Percentiles rank a stretch among this genome's conserved stretches.
These are phyloP conservation scores for Silurus aristotelis DNA, from an alignment of 2,797 vertebrate species.

Conservation along the genomic window DNA sequence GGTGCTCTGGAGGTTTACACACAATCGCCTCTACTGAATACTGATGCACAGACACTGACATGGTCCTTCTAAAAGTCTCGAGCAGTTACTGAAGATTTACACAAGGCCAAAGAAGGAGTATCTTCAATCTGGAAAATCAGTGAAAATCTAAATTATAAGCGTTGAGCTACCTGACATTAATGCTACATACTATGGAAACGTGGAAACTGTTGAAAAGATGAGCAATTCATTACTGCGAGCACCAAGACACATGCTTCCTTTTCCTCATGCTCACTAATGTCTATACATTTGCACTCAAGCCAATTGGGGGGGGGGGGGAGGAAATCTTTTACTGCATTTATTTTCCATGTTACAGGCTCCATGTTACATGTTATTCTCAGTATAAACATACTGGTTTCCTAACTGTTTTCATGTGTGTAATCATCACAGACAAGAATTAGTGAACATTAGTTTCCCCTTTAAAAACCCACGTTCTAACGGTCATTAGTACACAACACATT, in stretches of 20 bases:
- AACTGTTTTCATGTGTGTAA: background rate
- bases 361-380: background rate
- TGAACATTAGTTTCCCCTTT: too few relatives aligned
- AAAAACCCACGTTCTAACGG: background rate
- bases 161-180: background rate
- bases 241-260: background rate
- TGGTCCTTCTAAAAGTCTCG: background rate
- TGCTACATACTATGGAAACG: too few relatives aligned
- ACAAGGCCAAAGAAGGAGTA: background rate
- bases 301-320: background rate
- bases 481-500: background rate
- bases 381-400: background rate
- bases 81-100: background rate
- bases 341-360: background rate
- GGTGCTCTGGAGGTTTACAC: background rate
- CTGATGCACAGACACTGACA: conserved; percentile 4
- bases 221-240: background rate
- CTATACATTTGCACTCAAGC: background rate
- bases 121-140: too few relatives aligned
- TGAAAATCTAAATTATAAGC: background rate
- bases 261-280: background rate
- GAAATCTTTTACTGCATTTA: background rate
- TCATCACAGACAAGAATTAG: background rate
- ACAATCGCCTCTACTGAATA: background rate
- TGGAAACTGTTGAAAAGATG: background rate